A percentile compares a stretch with the other conserved stretches of the same genome.
Evolutionary conservation across 1,140 invertebrate genomes (phyloP).

Genomic region (Acyrthosiphon pisum): DNA sequence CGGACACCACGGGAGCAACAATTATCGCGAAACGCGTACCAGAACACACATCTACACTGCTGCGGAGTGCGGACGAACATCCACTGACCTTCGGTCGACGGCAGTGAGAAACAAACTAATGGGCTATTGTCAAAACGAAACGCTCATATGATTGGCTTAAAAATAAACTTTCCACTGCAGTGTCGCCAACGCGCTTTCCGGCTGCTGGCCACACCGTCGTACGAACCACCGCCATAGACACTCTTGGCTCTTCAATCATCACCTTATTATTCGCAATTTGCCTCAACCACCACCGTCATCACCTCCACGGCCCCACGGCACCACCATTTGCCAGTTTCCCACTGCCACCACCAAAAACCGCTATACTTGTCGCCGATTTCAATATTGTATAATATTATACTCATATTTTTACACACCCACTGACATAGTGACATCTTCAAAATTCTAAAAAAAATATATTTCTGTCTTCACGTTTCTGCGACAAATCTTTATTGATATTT

Average conservation of each 20-base stretch:
- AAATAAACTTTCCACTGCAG: constrained; percentile 58
- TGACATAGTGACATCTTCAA: too few relatives aligned
- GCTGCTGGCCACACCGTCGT: constrained; percentile 22
- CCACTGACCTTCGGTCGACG: constrained; percentile 58
- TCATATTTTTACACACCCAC: not conserved
- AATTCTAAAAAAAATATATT: too few relatives aligned
- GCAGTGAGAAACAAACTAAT: constrained; percentile 58
- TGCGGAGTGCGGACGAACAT: constrained; percentile 47
- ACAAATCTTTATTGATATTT: too few relatives aligned
- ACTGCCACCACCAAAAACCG: not conserved
- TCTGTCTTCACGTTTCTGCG: too few relatives aligned
- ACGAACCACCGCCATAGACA: not conserved
- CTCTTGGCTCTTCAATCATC: not conserved
- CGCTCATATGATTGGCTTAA: constrained; percentile 58
- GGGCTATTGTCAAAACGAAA: constrained; percentile 58
- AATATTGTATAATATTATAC: not conserved
- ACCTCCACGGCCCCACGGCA: not conserved
- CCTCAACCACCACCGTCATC: too few relatives aligned
- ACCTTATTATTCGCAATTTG: not conserved
- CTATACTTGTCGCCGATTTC: not conserved
- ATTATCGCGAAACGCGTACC: constrained; percentile 41
- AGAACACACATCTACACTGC: constrained; percentile 33
- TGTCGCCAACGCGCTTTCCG: constrained; percentile 45
- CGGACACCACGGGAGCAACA: constrained; percentile 46
- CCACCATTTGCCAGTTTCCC: not conserved